Base-by-base conservation (phyloP, 2,113 vertebrate genomes). In the Myrmophylax atrothorax region DNA sequence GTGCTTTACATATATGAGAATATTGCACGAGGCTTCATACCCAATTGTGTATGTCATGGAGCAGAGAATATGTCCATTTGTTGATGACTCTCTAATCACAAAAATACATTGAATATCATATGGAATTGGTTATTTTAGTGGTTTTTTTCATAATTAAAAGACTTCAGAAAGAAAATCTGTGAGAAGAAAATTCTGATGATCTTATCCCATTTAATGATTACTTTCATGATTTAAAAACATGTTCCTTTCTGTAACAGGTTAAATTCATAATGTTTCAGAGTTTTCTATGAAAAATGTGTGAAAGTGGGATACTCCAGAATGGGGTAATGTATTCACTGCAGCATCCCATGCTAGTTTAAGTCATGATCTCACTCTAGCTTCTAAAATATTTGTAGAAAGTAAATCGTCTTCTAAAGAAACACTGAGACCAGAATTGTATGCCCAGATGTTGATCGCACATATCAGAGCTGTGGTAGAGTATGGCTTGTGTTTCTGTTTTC, bases 281-380 rank as follows among this genome's bases (percentile, higher is more conserved):
- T 96, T 93, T 96, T 84, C 86, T 93, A 67, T 96, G 92, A 95
- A 92, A 96, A 93, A 81, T 93, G 9, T 95, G 85, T 93, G 88
- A 94, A 96, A 96, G 50, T 97, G 89, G 60, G 76, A 92, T 95
- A 95, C 53, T 90, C 86, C 83, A 95, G 72, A 92, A 78, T 73
- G 92, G 95, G 83, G 88, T 95, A 94, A 96, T 70, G 79, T 96
- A 95, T 95, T 92, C 90, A 75, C 60, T 63, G 56, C 76, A 93
- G 80, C 91, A 93, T 94, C 94, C 91, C 84, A 59, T 92, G 25
- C 63, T 84, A 42, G 42, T 74, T 38, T 83, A 90, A 76, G 33
- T 49, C 42, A 49, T 38, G 6, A 58, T 87, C 72, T 79, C 29
- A 18, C 33, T 74, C 52, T 70, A 68, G 14, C 38, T 83, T 85